A percentile compares a stretch with the other conserved stretches of the same genome.
phyloP scores from a whole-genome alignment of 2,797 vertebrate genomes.

The Helarctos malayanus region DNA sequence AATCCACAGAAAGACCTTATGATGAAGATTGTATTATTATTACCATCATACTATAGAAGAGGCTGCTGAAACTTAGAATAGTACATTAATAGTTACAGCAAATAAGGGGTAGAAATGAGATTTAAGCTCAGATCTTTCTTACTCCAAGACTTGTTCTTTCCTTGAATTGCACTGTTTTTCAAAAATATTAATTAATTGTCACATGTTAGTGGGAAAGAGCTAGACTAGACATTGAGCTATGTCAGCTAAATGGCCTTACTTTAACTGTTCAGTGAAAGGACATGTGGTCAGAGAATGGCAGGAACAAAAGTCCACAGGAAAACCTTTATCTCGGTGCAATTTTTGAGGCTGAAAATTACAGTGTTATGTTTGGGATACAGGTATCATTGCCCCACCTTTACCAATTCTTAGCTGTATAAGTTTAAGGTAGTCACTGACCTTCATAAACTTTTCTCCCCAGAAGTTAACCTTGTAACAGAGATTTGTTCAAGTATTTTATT shows the following conservation, averaged over 20 bases:
- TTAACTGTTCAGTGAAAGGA: neutral
- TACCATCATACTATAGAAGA: neutral
- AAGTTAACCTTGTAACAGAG: neutral
- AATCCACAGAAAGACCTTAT: neutral
- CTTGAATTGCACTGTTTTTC: neutral
- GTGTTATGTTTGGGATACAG: neutral
- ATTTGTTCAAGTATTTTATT: neutral
- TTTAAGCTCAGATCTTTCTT: neutral
- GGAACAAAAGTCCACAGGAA: neutral
- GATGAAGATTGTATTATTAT: neutral
- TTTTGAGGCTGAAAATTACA: neutral
- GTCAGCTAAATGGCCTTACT: neutral
- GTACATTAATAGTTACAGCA: neutral
- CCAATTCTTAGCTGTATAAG: neutral
- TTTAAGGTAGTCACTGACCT: neutral
- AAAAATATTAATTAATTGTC: neutral
- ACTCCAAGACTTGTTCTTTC: neutral
- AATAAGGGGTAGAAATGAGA: neutral
- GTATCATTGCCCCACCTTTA: neutral
- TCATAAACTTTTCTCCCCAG: neutral
- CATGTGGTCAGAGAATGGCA: neutral
- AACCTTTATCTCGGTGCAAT: neutral
- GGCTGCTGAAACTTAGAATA: neutral
- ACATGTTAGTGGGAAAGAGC: neutral
- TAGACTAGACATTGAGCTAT: neutral